Evolutionary conservation across 2,797 vertebrate species (phyloP), one percentile per base, ranked within the genome.

Genomic region (Eospalax fontanierii): DNA sequence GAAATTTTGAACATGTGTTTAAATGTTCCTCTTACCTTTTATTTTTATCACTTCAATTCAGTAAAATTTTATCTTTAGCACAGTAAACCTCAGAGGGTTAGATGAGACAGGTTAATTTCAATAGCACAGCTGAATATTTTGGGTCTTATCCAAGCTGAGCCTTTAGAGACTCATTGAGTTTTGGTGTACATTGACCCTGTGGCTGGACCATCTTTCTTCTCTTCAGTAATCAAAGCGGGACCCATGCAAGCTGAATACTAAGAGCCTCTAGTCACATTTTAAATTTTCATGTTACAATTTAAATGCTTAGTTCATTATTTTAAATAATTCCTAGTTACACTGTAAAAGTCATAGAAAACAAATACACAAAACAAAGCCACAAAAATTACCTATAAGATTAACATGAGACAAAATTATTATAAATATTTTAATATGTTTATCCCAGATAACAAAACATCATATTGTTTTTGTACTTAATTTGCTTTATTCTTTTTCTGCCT

Each of bases 131-230:
- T 96, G 65, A 92, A 50, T 94, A 91, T 91, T 94, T 95, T 54
- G 82, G 75, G 75, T 4, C 9, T 35, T 61, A 66, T 92, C 94
- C 92, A 94, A 89, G 28, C 33, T 84, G 18, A 81, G 33, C 33
- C 94, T 95, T 93, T 91, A 7, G 68, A 96, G 91, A 95, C 28
- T 75, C 40, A 57, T n/a, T 70, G 87, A 86, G 43, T 26, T 40
- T 40, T 83, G 63, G 43, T 75, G 16, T 87, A 15, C 61, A 24
- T 63, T 97, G 81, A 93, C 70, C 81, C 54, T n/a, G 54, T 79
- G 65, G 30, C 46, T 96, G n/a, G 9, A 43, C 66, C 50, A 9
- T 91, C 76, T 82, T 87, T 68, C 50, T 93, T 87, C 65, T 88
- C 79, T 74, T 46, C 74, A 89, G 24, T 33, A 59, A 46, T 94